Conservation (phyloP, 2,888 invertebrate genomes). For the Pteria penguin region DNA sequence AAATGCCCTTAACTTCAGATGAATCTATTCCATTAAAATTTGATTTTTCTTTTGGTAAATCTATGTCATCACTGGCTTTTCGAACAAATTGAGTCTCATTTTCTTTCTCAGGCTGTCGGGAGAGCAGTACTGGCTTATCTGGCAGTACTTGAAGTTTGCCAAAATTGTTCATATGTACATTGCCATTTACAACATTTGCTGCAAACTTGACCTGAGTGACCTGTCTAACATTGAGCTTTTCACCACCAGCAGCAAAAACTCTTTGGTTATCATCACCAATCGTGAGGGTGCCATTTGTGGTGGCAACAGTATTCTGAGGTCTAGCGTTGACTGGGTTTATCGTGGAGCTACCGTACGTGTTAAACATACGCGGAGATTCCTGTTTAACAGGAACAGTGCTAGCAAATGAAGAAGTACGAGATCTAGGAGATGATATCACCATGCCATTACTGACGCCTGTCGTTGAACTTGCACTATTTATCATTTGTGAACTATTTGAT, state of each 20-base stretch:
- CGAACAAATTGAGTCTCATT: neutral
- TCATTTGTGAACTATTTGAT: neutral
- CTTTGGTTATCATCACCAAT: neutral
- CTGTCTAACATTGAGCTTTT: slow-evolving; percentile 13
- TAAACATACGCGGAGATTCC: slow-evolving; percentile 4
- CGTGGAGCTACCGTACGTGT: neutral
- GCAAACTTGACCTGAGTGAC: slow-evolving; percentile 27
- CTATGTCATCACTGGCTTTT: slow-evolving; percentile 40
- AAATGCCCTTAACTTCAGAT: slow-evolving; percentile 56
- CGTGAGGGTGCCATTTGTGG: neutral
- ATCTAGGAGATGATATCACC: neutral
- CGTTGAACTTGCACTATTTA: slow-evolving; percentile 2
- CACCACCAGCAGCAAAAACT: neutral
- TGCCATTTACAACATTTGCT: slow-evolving; percentile 24
- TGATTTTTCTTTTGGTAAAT: slow-evolving; percentile 17
- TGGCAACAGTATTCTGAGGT: neutral
- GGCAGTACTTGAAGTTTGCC: slow-evolving; percentile 39
- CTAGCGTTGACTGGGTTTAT: neutral
- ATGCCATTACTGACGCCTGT: neutral
- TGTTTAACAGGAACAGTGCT: neutral
- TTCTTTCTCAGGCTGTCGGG: slow-evolving; percentile 2
- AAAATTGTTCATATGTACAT: slow-evolving; percentile 19
- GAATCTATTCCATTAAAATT: slow-evolving; percentile 9
- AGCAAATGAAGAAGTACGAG: neutral
- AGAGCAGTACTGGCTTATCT: slow-evolving; percentile 25